Base-by-base conservation (phyloP, 2,113 vertebrate genomes). In the Brachyhypopomus occidentalis region DNA sequence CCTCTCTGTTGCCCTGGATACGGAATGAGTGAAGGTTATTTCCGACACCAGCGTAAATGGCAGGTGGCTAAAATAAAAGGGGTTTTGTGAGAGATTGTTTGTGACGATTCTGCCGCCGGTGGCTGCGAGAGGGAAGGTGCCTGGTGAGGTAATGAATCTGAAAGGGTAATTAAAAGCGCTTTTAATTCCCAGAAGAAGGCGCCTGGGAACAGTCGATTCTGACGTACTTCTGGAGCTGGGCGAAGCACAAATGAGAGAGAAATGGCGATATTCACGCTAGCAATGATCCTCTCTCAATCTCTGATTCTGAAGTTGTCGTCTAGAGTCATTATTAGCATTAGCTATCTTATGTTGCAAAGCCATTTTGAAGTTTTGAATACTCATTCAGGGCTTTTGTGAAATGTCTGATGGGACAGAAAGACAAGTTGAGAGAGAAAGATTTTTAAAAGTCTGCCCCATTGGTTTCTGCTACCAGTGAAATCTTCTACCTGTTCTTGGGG, bases 401-500 rank as follows among this genome's bases (percentile, higher is more conserved):
- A 52, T 52, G 45, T 52, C 45, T 52, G 45, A 52, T 52, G 45
- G 2, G 45, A 52, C 1, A 52, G 8, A 52, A 52, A 14, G 45
- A 52, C 8, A 52, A 12, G 45, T 14, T 52, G 45, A 52, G 12
- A 52, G 2, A 52, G 45, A 12, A 52, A 52, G 3, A 52, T 11
- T n/a, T n/a, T n/a, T n/a, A n/a, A 14, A 14, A 52, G 45, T 12
- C 45, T 52, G 8, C 45, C 45, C 45, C 12, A 52, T 30, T 8
- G 45, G 14, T 52, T 1, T 52, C 5, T 23, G 41, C 3, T 41
- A 64, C 59, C 45, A 36, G 52, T 11, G n/a, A 45, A 22, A 48
- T 14, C 11, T 12, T 38, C 64, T 91, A 98, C 96, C 96, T 99
- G 97, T 80, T 98, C 97, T 83, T 98, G 97, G 0, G 97, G 97